Evolutionary conservation across 2,797 vertebrate genomes (phyloP), one percentile per base, ranked within the genome.

Genomic region (Moxostoma hubbsi): DNA sequence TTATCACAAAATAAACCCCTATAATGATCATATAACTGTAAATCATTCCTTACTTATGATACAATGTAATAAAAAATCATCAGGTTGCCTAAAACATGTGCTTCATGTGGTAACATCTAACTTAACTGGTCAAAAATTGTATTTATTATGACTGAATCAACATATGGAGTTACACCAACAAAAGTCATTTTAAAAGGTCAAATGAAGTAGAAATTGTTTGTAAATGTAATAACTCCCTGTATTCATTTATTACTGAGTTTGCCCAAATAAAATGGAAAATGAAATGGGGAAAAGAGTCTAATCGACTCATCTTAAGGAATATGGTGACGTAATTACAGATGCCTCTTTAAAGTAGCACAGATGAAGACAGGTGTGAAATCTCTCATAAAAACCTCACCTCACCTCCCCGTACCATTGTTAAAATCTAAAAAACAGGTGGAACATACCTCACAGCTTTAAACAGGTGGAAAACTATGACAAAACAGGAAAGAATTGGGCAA

Each of bases 401-500:
- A 63, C 73, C 76, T 24, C 54, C 13, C 10, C 57, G 15, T 63
- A 16, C 36, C 36, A 4, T 36, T 36, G 36, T 74, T 4, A 77
- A 81, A 67, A 47, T 10, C 45, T 36, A 79, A 67, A 57, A 73
- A 75, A 82, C 81, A 79, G 73, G 77, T 83, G 59, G 63, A 59
- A 51, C 68, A 72, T 71, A 55, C 67, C 54, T 11, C 81, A 55
- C 15, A 7, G 49, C 68, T 61, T 59, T 49, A 47, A 65, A 67
- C 72, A 79, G 71, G 77, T 74, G 50, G 36, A 51, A 53, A 1
- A 53, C 59, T 46, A 46, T 75, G 65, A 79, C 64, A 55, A 45
- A 58, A 58, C 51, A 64, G 76, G 43, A 63, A 79, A 72, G 72
- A 50, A 62, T 13, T 6, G 15, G 62, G 45, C 54, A 9, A 46